Conservation (phyloP, 1,140 invertebrate species). For the Drosophila sucinea region DNA sequence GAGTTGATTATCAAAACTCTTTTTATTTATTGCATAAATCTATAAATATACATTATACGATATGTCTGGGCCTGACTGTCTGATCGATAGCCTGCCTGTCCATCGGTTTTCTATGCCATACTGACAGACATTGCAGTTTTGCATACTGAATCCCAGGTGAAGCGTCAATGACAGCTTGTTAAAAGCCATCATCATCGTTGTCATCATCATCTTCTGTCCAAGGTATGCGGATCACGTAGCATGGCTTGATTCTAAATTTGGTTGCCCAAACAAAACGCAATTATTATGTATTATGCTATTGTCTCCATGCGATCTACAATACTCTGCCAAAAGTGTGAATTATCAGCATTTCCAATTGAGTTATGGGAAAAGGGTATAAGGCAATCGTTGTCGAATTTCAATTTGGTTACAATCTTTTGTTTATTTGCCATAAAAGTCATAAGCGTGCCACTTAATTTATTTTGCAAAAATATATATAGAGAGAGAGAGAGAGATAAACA, state of each 20-base stretch:
- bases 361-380: conserved; percentile 31
- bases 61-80: conserved; percentile 34
- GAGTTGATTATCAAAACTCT: background rate
- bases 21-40: conserved; percentile 36
- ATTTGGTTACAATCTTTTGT: conserved; percentile 39
- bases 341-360: background rate
- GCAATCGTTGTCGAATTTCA: conserved; percentile 19
- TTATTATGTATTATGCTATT: conserved; percentile 71
- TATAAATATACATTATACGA: conserved; percentile 40
- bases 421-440: conserved; percentile 57
- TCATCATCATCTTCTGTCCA: conserved; percentile 7
- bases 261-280: conserved; percentile 65
- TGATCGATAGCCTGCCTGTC: conserved; percentile 45
- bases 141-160: conserved; percentile 13
- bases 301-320: conserved; percentile 42
- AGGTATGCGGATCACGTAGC: conserved; percentile 57
- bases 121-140: conserved; percentile 49
- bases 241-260: conserved; percentile 65
- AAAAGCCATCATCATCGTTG: conserved; percentile 29
- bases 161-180: conserved; percentile 38
- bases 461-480: conserved; percentile 33
- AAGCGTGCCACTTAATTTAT: conserved; percentile 66
- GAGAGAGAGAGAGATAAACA: conserved; percentile 16
- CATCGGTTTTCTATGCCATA: conserved; percentile 44
- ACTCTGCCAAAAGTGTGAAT: conserved; percentile 30